Conservation (phyloP, 1,140 invertebrate species). For the Dreissena rostriformis region DNA sequence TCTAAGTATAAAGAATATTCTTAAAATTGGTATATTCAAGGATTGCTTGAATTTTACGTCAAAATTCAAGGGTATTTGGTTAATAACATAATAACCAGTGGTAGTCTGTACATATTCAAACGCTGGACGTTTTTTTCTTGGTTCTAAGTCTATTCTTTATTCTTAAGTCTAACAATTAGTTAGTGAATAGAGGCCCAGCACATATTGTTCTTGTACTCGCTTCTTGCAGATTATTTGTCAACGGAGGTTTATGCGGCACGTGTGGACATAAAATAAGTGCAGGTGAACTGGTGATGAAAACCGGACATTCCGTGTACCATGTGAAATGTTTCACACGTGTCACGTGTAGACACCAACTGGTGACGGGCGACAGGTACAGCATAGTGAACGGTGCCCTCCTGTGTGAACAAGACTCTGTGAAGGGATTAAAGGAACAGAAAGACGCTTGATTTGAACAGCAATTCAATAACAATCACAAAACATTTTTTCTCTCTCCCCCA, state of each 20-base stretch:
- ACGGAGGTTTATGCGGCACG: constrained; percentile 91
- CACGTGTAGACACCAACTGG: constrained; percentile 92
- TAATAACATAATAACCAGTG: no score
- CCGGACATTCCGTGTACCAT: constrained; percentile 90
- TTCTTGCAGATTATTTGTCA: constrained; percentile 92
- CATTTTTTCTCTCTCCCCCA: no score
- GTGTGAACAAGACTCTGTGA: constrained; percentile 96
- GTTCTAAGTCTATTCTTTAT: neutral
- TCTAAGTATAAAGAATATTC: no score
- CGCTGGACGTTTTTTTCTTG: no score
- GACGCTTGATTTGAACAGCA: no score
- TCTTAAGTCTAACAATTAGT: neutral
- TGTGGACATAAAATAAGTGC: constrained; percentile 95
- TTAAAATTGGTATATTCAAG: no score
- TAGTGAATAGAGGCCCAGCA: neutral
- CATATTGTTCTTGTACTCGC: constrained; percentile 44
- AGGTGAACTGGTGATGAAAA: constrained; percentile 94
- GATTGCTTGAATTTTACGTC: no score
- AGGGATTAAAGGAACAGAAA: constrained; percentile 89
- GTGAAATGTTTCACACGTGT: constrained; percentile 95
- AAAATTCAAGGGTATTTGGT: no score
- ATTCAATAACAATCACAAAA: no score
- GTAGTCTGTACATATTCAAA: no score
- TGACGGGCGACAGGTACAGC: constrained; percentile 94
- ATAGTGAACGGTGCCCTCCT: constrained; percentile 91